Evolutionary conservation across 2,888 invertebrate genomes (phyloP).

Genomic region (Eledone cirrhosa): DNA sequence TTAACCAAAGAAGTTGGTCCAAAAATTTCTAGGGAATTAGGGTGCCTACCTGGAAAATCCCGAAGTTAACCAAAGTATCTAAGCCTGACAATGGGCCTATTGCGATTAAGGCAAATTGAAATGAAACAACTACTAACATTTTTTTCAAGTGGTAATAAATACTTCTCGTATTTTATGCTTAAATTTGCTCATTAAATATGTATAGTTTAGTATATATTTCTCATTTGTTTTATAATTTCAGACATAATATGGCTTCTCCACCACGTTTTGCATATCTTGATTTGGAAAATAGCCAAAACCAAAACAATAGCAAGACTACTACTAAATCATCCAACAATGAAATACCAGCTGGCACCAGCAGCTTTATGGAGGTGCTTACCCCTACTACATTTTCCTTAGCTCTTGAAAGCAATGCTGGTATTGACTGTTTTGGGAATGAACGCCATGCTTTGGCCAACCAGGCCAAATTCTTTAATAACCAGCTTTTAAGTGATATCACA

Average conservation of each 20-base stretch:
- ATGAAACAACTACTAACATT: no score
- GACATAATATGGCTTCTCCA: constrained; percentile 23
- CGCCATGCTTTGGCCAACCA: constrained; percentile 49
- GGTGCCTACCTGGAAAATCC: no score
- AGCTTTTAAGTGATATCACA: constrained; percentile 53
- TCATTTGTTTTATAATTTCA: neutral
- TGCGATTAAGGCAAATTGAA: no score
- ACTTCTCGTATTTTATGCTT: no score
- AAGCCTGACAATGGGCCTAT: no score
- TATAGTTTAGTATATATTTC: no score
- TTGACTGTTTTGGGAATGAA: constrained; percentile 60
- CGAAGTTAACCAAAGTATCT: no score
- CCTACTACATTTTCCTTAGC: constrained; percentile 43
- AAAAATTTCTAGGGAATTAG: no score
- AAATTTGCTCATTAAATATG: no score
- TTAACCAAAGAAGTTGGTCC: no score
- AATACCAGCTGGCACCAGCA: constrained; percentile 7
- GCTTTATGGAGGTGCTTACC: constrained; percentile 33
- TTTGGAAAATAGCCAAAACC: constrained; percentile 2
- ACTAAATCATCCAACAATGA: constrained; percentile 7
- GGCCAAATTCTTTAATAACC: constrained; percentile 55
- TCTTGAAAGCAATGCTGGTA: constrained; percentile 52
- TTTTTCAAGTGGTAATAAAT: no score
- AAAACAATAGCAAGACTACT: neutral
- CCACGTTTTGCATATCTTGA: constrained; percentile 25